These are phyloP conservation scores for Eospalax fontanierii DNA, from an alignment of 2,797 vertebrate species.

Conservation along the genomic window DNA sequence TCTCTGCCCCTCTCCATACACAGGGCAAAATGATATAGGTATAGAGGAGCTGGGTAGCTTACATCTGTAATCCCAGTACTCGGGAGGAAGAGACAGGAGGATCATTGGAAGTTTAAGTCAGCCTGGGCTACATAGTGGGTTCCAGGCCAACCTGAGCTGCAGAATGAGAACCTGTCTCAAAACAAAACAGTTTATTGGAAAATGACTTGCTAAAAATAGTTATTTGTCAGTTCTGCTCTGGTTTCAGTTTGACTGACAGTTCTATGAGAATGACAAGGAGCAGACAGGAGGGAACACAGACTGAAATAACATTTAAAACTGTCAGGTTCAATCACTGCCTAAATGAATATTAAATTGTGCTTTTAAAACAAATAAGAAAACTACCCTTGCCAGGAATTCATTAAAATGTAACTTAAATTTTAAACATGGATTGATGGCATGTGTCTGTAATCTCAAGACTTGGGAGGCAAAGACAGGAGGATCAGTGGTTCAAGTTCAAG, in stretches of 20 bases:
- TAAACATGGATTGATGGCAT: too few species aligned
- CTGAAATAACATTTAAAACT: slow-evolving; percentile 26
- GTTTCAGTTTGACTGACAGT: slow-evolving; percentile 1
- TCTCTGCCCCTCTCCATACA: background rate
- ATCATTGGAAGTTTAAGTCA: background rate
- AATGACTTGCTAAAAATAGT: background rate
- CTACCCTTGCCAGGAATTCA: background rate
- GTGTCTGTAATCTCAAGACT: too few species aligned
- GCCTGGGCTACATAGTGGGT: background rate
- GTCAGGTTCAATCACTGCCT: background rate
- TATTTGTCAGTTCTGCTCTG: background rate
- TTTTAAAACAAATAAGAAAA: slow-evolving; percentile 47
- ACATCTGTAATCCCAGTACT: background rate
- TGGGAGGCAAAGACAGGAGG: background rate
- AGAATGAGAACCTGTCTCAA: background rate
- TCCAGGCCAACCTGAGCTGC: too few species aligned
- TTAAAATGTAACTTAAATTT: background rate
- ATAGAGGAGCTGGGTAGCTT: background rate
- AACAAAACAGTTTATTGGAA: background rate
- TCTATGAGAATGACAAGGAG: background rate
- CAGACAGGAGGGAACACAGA: background rate
- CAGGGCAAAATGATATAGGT: background rate
- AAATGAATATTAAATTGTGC: slow-evolving; percentile 25
- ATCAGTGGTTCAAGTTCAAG: background rate
- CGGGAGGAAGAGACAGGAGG: background rate